Percentiles rank a stretch among this genome's conserved stretches.
These are phyloP conservation scores for Crotalus tigris DNA, from an alignment of 2,113 vertebrate species.

Conservation along the genomic window DNA sequence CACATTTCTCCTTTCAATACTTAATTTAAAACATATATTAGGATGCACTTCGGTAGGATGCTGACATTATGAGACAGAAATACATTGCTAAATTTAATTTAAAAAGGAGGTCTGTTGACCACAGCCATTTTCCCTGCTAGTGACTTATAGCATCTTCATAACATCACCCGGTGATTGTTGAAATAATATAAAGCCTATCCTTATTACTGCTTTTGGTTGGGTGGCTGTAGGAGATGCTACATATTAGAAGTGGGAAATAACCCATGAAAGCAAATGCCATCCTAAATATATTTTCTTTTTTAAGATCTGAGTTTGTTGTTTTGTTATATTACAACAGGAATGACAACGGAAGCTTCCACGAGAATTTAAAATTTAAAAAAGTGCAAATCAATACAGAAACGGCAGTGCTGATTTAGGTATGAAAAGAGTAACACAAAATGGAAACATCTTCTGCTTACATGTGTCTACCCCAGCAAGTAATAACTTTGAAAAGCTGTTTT, in stretches of 20 bases:
- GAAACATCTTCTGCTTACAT: not conserved
- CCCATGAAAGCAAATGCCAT: not conserved
- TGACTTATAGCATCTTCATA: not conserved
- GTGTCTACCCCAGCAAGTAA: not conserved
- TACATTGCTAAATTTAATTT: not conserved
- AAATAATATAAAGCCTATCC: not conserved
- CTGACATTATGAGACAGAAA: not conserved
- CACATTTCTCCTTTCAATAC: not conserved
- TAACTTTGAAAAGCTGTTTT: not conserved
- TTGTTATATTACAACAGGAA: not conserved
- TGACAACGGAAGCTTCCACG: not conserved
- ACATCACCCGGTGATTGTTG: not conserved
- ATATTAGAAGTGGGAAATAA: not conserved
- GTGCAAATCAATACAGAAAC: not conserved
- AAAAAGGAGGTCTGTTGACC: not conserved
- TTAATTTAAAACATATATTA: not conserved
- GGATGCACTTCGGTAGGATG: not conserved
- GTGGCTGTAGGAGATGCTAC: not conserved
- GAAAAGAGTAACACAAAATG: not conserved
- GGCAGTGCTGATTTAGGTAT: not conserved
- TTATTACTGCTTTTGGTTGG: not conserved
- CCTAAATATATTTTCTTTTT: not conserved
- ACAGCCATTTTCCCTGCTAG: not conserved
- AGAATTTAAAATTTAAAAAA: not conserved
- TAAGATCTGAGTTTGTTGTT: not conserved